Percentiles rank a stretch among this genome's conserved stretches.
Evolutionary conservation across 2,797 vertebrate genomes (phyloP).

Genomic region (Myripristis jacobus): DNA sequence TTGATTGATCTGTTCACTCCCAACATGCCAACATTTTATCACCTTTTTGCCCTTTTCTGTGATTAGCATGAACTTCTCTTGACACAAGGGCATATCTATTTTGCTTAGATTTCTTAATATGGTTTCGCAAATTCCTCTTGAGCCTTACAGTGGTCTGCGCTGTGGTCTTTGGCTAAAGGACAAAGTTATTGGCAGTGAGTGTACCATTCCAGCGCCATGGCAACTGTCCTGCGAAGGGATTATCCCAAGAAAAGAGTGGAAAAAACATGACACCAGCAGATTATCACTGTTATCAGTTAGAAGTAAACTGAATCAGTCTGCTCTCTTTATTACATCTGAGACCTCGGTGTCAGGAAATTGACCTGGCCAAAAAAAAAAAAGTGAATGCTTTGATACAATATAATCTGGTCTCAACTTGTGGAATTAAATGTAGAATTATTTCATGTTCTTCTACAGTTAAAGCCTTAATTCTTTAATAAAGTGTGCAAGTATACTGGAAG

Average conservation of each 20-base stretch:
- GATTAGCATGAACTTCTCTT: too few species aligned
- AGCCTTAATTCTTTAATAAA: too few species aligned
- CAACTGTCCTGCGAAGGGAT: constrained; percentile 21
- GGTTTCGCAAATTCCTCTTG: not conserved
- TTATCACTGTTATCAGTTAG: not conserved
- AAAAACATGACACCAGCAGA: not conserved
- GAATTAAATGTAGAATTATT: too few species aligned
- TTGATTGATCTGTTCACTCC: not conserved
- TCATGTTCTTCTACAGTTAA: too few species aligned
- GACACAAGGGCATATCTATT: not conserved
- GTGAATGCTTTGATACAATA: not conserved
- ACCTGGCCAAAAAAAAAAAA: not conserved
- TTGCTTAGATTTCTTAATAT: not conserved
- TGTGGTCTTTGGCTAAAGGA: constrained; percentile 19
- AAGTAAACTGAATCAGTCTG: constrained; percentile 15
- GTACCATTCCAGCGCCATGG: constrained; percentile 21
- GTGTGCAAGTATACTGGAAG: too few species aligned
- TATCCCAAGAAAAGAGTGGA: constrained; percentile 22
- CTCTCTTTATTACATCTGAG: constrained; percentile 16
- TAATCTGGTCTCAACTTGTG: not conserved
- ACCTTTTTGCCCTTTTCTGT: too few species aligned
- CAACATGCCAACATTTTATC: not conserved
- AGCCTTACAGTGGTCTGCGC: not conserved
- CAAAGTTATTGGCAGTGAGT: constrained; percentile 13
- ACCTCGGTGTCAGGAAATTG: too few species aligned